A percentile compares a stretch with the other conserved stretches of the same genome.
Conservation (phyloP, 2,113 vertebrate species). For the Calypte anna region DNA sequence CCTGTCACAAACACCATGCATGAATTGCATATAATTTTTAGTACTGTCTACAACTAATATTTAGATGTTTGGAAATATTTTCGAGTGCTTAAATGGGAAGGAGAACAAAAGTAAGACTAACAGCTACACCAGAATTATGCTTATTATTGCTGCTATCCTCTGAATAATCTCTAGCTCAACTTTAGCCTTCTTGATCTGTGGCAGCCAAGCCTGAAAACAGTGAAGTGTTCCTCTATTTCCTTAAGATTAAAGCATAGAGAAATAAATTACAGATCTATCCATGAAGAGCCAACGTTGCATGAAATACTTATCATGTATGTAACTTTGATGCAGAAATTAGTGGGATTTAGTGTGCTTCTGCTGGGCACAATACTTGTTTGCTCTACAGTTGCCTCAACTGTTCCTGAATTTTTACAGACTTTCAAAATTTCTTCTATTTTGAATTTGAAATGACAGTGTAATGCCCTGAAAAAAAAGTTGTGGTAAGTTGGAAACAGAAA, state of each 20-base stretch:
- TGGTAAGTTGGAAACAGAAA: neutral
- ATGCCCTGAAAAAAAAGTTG: neutral
- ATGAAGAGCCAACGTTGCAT: neutral
- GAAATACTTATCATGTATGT: neutral
- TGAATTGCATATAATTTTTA: neutral
- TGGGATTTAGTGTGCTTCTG: neutral
- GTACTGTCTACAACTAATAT: neutral
- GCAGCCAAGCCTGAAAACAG: neutral
- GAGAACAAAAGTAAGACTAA: neutral
- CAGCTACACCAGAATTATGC: neutral
- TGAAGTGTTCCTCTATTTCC: neutral
- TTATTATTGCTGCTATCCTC: neutral
- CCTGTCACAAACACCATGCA: neutral
- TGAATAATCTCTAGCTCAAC: neutral
- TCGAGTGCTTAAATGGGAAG: neutral
- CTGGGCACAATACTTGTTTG: neutral
- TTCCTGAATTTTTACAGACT: neutral
- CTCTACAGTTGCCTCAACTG: neutral
- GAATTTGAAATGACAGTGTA: neutral
- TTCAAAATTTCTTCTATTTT: neutral
- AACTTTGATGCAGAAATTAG: neutral
- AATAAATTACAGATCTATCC: neutral
- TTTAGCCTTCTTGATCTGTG: neutral
- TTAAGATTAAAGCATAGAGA: neutral
- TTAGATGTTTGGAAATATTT: neutral